Base-by-base conservation (phyloP, 1,140 invertebrate genomes). In the Lineus longissimus region DNA sequence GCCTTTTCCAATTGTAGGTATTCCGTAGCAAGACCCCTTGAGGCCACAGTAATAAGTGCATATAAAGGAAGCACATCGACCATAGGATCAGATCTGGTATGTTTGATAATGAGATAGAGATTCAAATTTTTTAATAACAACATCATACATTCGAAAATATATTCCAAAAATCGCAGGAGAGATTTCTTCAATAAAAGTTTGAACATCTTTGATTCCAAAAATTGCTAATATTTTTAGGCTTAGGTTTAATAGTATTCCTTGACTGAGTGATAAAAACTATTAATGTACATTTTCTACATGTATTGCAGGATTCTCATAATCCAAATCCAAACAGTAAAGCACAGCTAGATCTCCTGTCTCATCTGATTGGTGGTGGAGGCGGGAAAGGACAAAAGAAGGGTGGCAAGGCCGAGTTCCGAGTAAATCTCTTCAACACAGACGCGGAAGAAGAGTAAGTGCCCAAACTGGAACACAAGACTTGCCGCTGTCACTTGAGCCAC, bases 341-440 rank as follows among this genome's bases (percentile, higher is more conserved):
- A 29, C 81, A 82, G 57, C 73, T 82, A 54, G 79, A 81, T 68
- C 71, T 82, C 2, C 65, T 82, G 9, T 79, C 75, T 40, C 72
- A 74, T 36, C 68, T 82, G 7, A 79, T 82, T 56, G 79, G 80
- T 25, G 71, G 71, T 27, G 55, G 43, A 15, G 47, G 56, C 22
- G 62, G 41, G 33, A 72, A 71, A 51, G 71, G 70, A 1, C 66
- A 63, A 62, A 61, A 65, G 31, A 19, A 27, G 9, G 25, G 47
- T 51, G 25, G 47, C 25, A 72, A 74, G 66, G 31, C 69, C 22
- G 75, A 76, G 56, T 78, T 82, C 63, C 64, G 77, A 55, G 70
- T 82, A 4, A 82, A 82, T 63, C 61, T 82, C 0, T 82, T 82
- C 62, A 76, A 73, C 61, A 77, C 71, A 23, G 80, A 81, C 61